These are phyloP conservation scores for Drosophila athabasca DNA, from an alignment of 1,140 invertebrate genomes.

Conservation along the genomic window DNA sequence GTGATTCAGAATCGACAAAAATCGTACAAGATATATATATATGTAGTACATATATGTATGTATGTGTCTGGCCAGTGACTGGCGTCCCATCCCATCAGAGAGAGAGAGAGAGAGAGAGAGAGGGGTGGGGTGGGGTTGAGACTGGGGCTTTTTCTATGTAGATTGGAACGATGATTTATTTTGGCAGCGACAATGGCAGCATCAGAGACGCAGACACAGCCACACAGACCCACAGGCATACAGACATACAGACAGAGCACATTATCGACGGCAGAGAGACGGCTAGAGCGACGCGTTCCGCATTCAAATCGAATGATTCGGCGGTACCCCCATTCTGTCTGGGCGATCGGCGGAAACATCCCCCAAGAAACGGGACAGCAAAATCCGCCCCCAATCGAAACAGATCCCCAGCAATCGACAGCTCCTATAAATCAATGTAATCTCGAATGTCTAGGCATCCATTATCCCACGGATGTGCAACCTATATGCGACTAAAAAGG, in stretches of 20 bases:
- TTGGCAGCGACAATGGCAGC: constrained; percentile 59
- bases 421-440: constrained; percentile 27
- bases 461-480: too few relatives aligned
- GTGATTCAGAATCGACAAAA: constrained; percentile 35
- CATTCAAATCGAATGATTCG: constrained; percentile 71
- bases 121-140: constrained; percentile 9
- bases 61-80: constrained; percentile 71
- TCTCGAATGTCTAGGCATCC: too few relatives aligned
- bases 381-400: not conserved
- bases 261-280: constrained; percentile 12
- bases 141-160: constrained; percentile 6
- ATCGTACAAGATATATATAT: constrained; percentile 4
- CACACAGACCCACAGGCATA: not conserved
- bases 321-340: constrained; percentile 63
- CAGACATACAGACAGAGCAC: constrained; percentile 3
- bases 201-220: constrained; percentile 3
- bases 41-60: constrained; percentile 8
- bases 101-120: too few relatives aligned
- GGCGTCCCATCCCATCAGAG: constrained; percentile 29
- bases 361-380: constrained; percentile 1
- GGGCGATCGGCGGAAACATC: constrained; percentile 43
- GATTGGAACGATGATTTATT: constrained; percentile 78
- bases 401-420: constrained; percentile 23
- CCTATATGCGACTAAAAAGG: too few relatives aligned
- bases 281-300: constrained; percentile 59